Base-by-base conservation (phyloP, 2,888 invertebrate genomes). In the Mythimna vitellina region DNA sequence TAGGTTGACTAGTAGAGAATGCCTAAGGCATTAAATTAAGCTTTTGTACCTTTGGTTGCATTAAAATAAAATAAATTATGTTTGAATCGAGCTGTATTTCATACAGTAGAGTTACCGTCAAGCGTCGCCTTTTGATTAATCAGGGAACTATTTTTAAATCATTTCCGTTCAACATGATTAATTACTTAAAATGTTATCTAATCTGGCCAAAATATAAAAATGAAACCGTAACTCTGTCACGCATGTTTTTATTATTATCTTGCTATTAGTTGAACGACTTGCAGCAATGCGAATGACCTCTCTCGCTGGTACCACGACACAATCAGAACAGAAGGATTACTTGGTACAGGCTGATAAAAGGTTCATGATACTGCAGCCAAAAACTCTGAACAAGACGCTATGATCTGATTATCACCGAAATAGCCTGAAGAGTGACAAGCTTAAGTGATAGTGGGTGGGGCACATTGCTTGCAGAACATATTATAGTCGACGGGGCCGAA, bases 221-320 rank as follows among this genome's bases (percentile, higher is more conserved):
- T 65, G 54, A 61, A 66, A 32, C 42, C 20, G 46, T 73, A 86
- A 81, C 32, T 84, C 70, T 81, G 81, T 81, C 83, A 83, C 68
- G 20, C 70, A 69, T 76, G 71, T 77, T 67, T 62, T 22, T 70
- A 78, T 53, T 79, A 63, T 72, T 66, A 83, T 83, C 76, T 80
- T 32, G 32, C 61, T 71, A 72, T 65, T 82, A 78, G 84, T 73
- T 84, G 84, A 84, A 85, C 68, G 84, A 81, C 84, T 73, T 35
- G 25, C 14, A 35, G 22, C 54, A 66, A 61, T 75, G 86, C 74
- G 71, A 84, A 86, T 80, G 86, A 85, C 80, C 85, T 78, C 73
- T 77, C 32, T 61, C n/a, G 42, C 54, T 61, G 9, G 20, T 64
- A 46, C 35, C 53, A 65, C 17, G 2, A 20, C 9, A 60, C 6